Evolutionary conservation across 2,797 vertebrate species (phyloP).

Genomic region (Phoxinus dragarum): DNA sequence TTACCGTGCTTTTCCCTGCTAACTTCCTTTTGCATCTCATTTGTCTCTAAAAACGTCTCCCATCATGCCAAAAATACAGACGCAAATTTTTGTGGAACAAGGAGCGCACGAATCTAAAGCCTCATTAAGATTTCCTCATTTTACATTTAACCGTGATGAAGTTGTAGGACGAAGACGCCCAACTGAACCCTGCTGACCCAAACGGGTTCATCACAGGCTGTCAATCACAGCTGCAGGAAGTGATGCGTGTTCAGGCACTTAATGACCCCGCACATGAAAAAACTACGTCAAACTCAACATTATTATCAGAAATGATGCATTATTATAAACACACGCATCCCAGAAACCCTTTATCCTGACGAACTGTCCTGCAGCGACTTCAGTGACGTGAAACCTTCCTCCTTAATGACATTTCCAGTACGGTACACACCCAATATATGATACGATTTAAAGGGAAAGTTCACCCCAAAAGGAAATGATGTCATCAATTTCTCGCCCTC

Average conservation of each 20-base stretch:
- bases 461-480: no score
- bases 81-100: neutral
- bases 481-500: no score
- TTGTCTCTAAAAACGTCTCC: constrained; percentile 8
- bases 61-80: neutral
- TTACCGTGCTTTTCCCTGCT: neutral
- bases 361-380: neutral
- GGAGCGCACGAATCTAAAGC: neutral
- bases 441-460: no score
- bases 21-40: constrained; percentile 30
- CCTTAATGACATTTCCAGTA: neutral
- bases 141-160: neutral
- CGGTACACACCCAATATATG: neutral
- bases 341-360: neutral
- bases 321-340: neutral
- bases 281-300: neutral
- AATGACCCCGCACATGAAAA: neutral
- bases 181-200: neutral
- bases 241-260: neutral
- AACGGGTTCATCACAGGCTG: neutral
- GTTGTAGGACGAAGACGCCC: neutral
- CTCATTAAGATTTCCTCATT: neutral
- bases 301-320: neutral
- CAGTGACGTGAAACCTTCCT: neutral
- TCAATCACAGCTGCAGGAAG: constrained; percentile 15